phyloP scores from a whole-genome alignment of 2,888 invertebrate genomes.

The Halocaridina rubra region DNA sequence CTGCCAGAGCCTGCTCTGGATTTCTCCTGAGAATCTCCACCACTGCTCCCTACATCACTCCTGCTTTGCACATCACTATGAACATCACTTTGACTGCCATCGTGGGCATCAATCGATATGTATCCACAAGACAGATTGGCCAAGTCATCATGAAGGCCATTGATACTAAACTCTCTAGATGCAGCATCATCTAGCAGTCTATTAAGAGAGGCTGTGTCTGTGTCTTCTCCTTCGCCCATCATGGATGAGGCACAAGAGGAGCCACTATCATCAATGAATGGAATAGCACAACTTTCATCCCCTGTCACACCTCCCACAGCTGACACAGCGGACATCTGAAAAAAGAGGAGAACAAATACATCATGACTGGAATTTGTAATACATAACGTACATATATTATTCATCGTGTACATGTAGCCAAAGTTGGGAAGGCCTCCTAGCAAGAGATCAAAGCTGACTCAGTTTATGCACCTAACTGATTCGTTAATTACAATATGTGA shows the following conservation, averaged over 20 bases:
- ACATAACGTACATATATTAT: too few species aligned
- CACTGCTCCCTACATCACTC: slow-evolving; percentile 19
- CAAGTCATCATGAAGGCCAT: slow-evolving; percentile 58
- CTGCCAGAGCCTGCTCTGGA: slow-evolving; percentile 27
- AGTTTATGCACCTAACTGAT: too few species aligned
- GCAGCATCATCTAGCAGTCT: slow-evolving; percentile 57
- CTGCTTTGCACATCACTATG: slow-evolving; percentile 11
- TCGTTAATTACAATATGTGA: too few species aligned
- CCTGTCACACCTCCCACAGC: slow-evolving; percentile 37
- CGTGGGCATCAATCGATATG: slow-evolving; percentile 51
- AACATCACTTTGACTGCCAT: slow-evolving; percentile 9
- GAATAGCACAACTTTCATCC: slow-evolving; percentile 34
- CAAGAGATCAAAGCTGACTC: too few species aligned
- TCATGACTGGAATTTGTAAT: too few species aligned
- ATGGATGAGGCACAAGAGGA: slow-evolving; percentile 60
- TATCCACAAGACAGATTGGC: slow-evolving; percentile 61
- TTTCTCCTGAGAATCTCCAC: slow-evolving; percentile 30
- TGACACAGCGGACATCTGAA: slow-evolving; percentile 36
- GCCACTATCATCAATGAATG: slow-evolving; percentile 62
- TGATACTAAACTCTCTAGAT: slow-evolving; percentile 60
- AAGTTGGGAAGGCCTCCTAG: too few species aligned
- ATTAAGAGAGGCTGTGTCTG: slow-evolving; percentile 53
- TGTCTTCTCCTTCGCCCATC: slow-evolving; percentile 52
- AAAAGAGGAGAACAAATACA: slow-evolving; percentile 9
- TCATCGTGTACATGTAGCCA: too few species aligned